phyloP scores from a whole-genome alignment of 2,888 invertebrate species.

The Cheilosia soror region DNA sequence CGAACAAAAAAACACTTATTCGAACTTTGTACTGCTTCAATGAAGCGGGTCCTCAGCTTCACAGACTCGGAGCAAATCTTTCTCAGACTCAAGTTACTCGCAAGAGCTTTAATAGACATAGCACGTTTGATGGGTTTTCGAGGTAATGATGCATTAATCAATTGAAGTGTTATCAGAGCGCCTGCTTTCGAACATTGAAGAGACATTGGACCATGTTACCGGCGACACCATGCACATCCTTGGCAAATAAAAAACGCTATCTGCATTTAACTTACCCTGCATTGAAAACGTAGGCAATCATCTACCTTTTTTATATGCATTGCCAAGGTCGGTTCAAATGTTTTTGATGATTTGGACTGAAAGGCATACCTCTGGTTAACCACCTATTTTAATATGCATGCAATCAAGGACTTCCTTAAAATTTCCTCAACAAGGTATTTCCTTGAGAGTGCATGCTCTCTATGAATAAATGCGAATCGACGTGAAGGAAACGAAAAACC shows the following conservation, averaged over 20 bases:
- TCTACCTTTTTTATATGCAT: slow-evolving; percentile 27
- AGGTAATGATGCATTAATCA: slow-evolving; percentile 64
- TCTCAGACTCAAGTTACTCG: slow-evolving; percentile 33
- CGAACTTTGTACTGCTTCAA: slow-evolving; percentile 66
- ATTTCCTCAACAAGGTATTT: slow-evolving; percentile 35
- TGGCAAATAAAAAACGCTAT: neutral
- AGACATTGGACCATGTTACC: slow-evolving; percentile 38
- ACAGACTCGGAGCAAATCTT: slow-evolving; percentile 34
- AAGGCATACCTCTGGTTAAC: neutral
- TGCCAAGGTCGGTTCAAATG: slow-evolving; percentile 61
- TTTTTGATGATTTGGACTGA: neutral
- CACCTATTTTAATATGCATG: neutral
- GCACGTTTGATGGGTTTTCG: slow-evolving; percentile 44
- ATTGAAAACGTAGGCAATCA: neutral
- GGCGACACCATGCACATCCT: slow-evolving; percentile 27
- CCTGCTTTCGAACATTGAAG: slow-evolving; percentile 12
- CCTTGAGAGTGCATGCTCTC: slow-evolving; percentile 25
- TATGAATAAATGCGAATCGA: slow-evolving; percentile 18
- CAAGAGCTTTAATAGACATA: slow-evolving; percentile 32
- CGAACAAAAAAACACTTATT: slow-evolving; percentile 50
- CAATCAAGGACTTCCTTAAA: slow-evolving; percentile 48
- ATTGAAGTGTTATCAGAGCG: slow-evolving; percentile 43
- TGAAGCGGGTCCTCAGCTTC: slow-evolving; percentile 51
- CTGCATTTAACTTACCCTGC: neutral
- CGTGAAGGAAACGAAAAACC: neutral